phyloP scores from a whole-genome alignment of 35 echinoderm and acorn worm species.

The Ophioderma brevispina region DNA sequence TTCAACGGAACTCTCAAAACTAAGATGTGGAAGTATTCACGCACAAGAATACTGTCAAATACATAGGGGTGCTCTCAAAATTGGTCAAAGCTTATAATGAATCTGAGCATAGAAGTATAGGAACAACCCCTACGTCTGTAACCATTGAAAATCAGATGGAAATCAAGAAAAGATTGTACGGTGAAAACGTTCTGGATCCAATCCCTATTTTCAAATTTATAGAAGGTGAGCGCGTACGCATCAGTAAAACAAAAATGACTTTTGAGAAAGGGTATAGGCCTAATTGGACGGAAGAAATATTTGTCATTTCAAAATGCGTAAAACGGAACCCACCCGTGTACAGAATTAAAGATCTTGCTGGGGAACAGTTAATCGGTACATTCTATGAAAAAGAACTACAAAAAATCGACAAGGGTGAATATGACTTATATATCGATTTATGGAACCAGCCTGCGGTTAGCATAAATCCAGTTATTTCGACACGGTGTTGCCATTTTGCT shows the following conservation, averaged over 20 bases:
- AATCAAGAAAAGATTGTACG: constrained; percentile 55
- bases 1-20: constrained; percentile 74
- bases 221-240: constrained; percentile 32
- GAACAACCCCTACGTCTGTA: constrained; percentile 34
- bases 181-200: not conserved
- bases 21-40: constrained; percentile 79
- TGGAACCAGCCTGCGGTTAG: too few species aligned
- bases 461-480: too few species aligned
- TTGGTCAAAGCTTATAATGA: constrained; percentile 47
- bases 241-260: constrained; percentile 31
- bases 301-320: constrained; percentile 2
- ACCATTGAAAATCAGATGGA: constrained; percentile 39
- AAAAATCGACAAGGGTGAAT: not conserved
- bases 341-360: not conserved
- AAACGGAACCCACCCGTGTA: not conserved
- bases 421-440: not conserved
- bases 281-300: constrained; percentile 59
- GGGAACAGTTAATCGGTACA: not conserved
- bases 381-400: constrained; percentile 32
- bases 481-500: too few species aligned
- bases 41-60: constrained; percentile 44
- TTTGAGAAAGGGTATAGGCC: constrained; percentile 52
- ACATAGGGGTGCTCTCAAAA: constrained; percentile 29
- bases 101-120: constrained; percentile 59
- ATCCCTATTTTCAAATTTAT: constrained; percentile 15